Percentiles rank a stretch among this genome's conserved stretches.
Evolutionary conservation across 2,797 vertebrate genomes (phyloP).

Genomic region (Hydrophis major): DNA sequence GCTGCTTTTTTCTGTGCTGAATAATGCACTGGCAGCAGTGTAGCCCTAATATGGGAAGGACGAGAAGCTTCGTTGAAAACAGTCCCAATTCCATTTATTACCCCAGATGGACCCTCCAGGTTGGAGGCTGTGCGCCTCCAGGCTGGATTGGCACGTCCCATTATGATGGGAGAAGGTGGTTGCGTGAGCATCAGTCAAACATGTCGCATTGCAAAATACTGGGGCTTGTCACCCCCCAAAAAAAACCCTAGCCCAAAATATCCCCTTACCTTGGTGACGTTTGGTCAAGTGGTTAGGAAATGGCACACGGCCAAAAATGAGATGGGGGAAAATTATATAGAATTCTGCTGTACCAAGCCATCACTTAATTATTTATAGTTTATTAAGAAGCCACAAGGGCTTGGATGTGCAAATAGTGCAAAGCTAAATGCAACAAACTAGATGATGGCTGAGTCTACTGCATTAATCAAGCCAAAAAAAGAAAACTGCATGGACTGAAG

Average conservation of each 20-base stretch:
- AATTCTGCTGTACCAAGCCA: not conserved
- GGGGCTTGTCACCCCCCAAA: not conserved
- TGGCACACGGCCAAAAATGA: not conserved
- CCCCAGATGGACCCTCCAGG: not conserved
- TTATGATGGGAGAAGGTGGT: not conserved
- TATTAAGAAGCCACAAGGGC: not conserved
- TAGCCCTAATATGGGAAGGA: conserved; percentile 27
- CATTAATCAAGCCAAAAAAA: not conserved
- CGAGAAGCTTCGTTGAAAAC: not conserved
- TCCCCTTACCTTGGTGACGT: not conserved
- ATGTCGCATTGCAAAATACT: not conserved
- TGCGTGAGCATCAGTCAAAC: not conserved
- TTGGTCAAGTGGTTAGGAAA: not conserved
- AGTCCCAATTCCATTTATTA: not conserved
- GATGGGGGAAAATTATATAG: not conserved
- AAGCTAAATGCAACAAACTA: not conserved
- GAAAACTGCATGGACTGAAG: not conserved
- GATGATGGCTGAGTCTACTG: not conserved
- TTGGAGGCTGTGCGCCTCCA: not conserved
- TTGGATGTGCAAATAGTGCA: not conserved
- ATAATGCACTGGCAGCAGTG: not conserved
- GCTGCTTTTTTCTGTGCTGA: not conserved
- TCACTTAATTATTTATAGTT: not conserved
- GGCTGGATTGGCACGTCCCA: not conserved
- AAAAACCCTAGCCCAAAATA: not conserved